Evolutionary conservation across 1,140 invertebrate genomes (phyloP).

Genomic region (Delia radicum): DNA sequence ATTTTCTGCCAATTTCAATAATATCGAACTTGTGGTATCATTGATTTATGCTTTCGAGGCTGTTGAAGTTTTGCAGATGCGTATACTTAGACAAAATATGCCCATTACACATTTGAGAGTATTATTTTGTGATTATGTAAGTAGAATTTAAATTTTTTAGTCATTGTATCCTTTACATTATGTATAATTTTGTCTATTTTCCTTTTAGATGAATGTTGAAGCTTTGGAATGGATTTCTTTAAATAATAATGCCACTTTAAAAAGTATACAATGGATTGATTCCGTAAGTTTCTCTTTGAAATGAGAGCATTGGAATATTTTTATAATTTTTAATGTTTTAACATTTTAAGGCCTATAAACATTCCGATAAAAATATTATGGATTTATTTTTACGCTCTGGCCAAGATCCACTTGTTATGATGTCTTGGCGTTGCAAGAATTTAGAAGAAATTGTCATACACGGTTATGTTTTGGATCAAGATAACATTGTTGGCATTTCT

Average conservation of each 20-base stretch:
- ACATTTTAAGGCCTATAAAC: constrained; percentile 49
- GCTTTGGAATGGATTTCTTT: constrained; percentile 62
- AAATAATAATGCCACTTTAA: constrained; percentile 64
- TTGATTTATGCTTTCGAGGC: constrained; percentile 74
- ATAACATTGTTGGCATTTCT: constrained; percentile 71
- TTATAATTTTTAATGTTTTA: not conserved
- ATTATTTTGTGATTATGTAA: constrained; percentile 72
- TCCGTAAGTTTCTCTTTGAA: constrained; percentile 48
- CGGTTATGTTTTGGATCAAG: constrained; percentile 52
- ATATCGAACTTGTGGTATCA: constrained; percentile 68
- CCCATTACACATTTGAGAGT: constrained; percentile 73
- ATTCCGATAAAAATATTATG: constrained; percentile 46
- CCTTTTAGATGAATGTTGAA: constrained; percentile 58
- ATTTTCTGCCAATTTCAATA: constrained; percentile 59
- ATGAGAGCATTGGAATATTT: not conserved
- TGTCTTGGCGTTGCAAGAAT: constrained; percentile 72
- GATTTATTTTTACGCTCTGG: constrained; percentile 37
- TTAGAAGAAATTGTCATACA: constrained; percentile 68
- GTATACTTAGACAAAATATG: constrained; percentile 70
- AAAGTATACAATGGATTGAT: constrained; percentile 72
- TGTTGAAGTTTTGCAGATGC: constrained; percentile 62
- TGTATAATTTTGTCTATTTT: not conserved
- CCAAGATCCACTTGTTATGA: constrained; percentile 72
- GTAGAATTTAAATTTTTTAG: not conserved
- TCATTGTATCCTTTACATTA: not conserved